Evolutionary conservation across 2,888 invertebrate species (phyloP).

Genomic region (Sericinus montela): DNA sequence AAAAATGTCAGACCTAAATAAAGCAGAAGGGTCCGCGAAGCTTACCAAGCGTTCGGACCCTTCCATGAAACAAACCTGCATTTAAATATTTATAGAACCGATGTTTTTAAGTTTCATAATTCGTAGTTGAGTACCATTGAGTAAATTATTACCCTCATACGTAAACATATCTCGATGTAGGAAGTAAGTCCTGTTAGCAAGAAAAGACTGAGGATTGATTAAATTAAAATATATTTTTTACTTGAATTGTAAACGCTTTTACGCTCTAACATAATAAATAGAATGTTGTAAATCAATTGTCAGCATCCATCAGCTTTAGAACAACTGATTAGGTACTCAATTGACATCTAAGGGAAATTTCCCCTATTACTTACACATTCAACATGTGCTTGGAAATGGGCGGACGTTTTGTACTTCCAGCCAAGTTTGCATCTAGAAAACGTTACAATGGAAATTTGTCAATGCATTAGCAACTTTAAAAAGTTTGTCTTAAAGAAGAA

Average conservation of each 20-base stretch:
- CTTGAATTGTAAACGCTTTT: neutral
- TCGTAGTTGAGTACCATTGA: slow-evolving; percentile 1
- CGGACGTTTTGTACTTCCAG: slow-evolving; percentile 33
- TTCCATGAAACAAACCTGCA: too few relatives aligned
- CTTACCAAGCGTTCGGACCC: too few relatives aligned
- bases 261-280: slow-evolving; percentile 1
- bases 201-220: neutral
- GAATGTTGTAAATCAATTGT: neutral
- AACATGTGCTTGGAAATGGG: slow-evolving; percentile 36
- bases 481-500: slow-evolving; percentile 20
- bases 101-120: too few relatives aligned
- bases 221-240: neutral
- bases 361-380: slow-evolving; percentile 46
- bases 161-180: slow-evolving; percentile 9
- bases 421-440: slow-evolving; percentile 41
- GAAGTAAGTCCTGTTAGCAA: slow-evolving; percentile 4
- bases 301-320: neutral
- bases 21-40: too few relatives aligned
- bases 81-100: too few relatives aligned
- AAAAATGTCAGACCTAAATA: too few relatives aligned
- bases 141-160: neutral
- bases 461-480: slow-evolving; percentile 27
- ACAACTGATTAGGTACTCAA: slow-evolving; percentile 5
- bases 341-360: slow-evolving; percentile 25
- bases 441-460: slow-evolving; percentile 4